These are phyloP conservation scores for Smittia aterrima DNA, from an alignment of 2,888 invertebrate genomes.

Conservation along the genomic window DNA sequence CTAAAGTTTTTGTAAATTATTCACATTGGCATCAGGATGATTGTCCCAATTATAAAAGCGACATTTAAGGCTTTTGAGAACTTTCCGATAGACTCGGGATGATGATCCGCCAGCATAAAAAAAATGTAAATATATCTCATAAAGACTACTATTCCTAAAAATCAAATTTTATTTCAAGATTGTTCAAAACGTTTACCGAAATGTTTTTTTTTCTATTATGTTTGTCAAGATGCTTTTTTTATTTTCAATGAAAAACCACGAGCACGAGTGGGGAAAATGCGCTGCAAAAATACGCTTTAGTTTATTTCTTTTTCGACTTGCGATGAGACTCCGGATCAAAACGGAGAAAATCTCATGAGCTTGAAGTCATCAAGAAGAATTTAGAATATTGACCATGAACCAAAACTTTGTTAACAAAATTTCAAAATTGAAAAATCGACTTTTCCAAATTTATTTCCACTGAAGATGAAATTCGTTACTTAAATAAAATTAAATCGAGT, in stretches of 20 bases:
- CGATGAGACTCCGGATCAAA: neutral
- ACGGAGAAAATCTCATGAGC: neutral
- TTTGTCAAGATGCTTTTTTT: constrained; percentile 12
- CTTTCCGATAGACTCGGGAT: no score
- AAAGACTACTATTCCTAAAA: neutral
- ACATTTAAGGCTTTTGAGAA: no score
- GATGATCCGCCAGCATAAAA: neutral
- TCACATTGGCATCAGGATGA: neutral
- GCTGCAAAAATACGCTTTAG: constrained; percentile 41
- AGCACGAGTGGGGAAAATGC: constrained; percentile 41
- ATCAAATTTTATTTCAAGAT: no score
- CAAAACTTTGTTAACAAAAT: constrained; percentile 41
- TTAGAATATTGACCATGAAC: constrained; percentile 19
- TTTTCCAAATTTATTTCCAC: constrained; percentile 30
- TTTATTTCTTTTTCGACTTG: constrained; percentile 20
- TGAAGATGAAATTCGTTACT: neutral
- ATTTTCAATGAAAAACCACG: constrained; percentile 17
- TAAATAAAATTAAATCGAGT: neutral
- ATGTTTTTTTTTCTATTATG: constrained; percentile 10
- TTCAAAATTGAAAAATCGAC: constrained; percentile 29
- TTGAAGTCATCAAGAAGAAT: constrained; percentile 18
- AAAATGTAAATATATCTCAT: neutral
- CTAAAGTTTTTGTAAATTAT: neutral
- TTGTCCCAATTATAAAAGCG: no score
- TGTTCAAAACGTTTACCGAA: neutral